These are phyloP conservation scores for Blennius ocellaris DNA, from an alignment of 2,113 vertebrate species.

Conservation along the genomic window DNA sequence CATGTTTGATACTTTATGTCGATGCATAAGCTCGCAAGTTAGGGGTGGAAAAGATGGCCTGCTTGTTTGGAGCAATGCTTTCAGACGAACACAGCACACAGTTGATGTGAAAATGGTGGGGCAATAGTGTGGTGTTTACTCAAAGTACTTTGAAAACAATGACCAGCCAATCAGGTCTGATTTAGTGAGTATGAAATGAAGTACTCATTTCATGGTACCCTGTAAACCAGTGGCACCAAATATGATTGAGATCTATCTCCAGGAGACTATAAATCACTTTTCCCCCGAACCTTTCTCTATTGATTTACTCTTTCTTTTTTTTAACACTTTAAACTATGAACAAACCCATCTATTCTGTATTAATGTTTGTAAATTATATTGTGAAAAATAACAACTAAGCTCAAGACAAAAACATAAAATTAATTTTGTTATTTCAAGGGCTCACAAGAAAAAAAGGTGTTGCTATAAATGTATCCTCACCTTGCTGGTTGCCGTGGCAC, in stretches of 20 bases:
- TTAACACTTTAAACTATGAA: no score
- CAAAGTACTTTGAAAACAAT: neutral
- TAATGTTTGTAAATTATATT: neutral
- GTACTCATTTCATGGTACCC: no score
- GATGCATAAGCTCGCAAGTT: slow-evolving; percentile 24
- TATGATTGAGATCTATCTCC: no score
- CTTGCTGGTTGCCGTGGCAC: slow-evolving; percentile 89
- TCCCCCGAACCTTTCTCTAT: no score
- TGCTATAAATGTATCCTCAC: slow-evolving; percentile 52
- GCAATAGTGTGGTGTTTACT: neutral
- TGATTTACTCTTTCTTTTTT: no score
- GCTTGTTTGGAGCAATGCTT: neutral
- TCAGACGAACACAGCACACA: neutral
- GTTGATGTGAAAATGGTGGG: neutral
- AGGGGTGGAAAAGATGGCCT: neutral
- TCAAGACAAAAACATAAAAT: neutral
- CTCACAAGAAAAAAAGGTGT: neutral
- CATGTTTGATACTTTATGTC: slow-evolving; percentile 73
- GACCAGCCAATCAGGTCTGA: neutral
- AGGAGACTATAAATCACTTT: no score
- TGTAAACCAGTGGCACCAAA: no score
- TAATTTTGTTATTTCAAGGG: neutral
- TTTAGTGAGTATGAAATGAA: no score
- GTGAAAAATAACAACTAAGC: neutral
- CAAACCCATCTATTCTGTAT: no score